These are phyloP conservation scores for Antrozous pallidus DNA, from an alignment of 2,797 vertebrate genomes.

Conservation along the genomic window DNA sequence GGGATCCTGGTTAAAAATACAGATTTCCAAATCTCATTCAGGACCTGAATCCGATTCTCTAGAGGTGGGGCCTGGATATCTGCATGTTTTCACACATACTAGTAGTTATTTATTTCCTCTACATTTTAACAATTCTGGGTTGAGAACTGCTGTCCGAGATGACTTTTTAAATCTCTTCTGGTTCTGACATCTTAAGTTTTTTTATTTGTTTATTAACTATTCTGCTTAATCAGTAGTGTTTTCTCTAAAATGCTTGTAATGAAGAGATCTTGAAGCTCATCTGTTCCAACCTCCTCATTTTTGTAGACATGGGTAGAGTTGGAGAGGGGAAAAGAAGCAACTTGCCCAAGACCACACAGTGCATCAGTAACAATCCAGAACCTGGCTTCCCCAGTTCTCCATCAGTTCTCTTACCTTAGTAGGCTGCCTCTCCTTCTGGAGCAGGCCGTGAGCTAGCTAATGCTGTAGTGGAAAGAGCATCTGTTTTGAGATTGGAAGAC, in stretches of 20 bases:
- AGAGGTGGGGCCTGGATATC: neutral
- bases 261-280: neutral
- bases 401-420: neutral
- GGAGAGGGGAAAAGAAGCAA: neutral
- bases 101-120: neutral
- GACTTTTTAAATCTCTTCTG: conserved; percentile 2
- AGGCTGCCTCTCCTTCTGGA: neutral
- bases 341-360: neutral
- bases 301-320: neutral
- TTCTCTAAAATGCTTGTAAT: conserved; percentile 25
- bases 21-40: neutral
- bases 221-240: neutral
- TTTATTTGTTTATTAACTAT: neutral
- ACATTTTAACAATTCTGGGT: conserved; percentile 33
- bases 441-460: neutral
- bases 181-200: neutral
- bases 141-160: neutral
- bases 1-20: conserved; percentile 33
- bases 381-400: neutral
- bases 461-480: neutral
- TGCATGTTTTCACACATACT: neutral
- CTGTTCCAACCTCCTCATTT: neutral
- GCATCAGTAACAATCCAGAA: neutral
- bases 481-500: neutral
- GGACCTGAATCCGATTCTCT: conserved; percentile 5